A percentile compares a stretch with the other conserved stretches of the same genome.
phyloP scores from a whole-genome alignment of 2,797 vertebrate genomes.

The Neomorphus geoffroyi region DNA sequence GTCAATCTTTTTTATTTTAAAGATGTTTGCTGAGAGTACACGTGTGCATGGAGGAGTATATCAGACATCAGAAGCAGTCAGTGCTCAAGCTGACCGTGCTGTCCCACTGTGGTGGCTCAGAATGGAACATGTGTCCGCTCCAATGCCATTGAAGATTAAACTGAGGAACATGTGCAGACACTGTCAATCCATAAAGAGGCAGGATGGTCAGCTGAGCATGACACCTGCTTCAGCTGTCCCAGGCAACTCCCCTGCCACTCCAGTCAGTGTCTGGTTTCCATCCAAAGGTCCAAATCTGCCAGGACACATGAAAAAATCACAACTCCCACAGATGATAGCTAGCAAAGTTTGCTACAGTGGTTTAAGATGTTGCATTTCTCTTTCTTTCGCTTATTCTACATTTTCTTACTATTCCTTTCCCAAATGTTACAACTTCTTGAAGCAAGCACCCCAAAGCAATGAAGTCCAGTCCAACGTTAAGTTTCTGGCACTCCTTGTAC shows the following conservation, averaged over 20 bases:
- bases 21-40: neutral
- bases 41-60: fast-evolving
- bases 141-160: neutral
- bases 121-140: neutral
- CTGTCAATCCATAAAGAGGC: neutral
- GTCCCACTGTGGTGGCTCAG: neutral
- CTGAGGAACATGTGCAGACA: neutral
- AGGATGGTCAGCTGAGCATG: neutral
- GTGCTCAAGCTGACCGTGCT: neutral
- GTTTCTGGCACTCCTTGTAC: neutral
- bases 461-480: neutral
- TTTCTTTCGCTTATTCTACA: neutral
- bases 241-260: neutral
- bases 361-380: neutral
- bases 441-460: neutral
- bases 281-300: neutral
- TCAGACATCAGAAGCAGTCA: neutral
- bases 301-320: neutral
- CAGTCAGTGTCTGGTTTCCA: neutral
- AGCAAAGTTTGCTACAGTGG: neutral
- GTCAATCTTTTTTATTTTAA: neutral
- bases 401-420: neutral
- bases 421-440: neutral
- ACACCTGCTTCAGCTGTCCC: neutral
- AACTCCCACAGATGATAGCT: neutral